Percentiles rank a stretch among this genome's conserved stretches.
These are phyloP conservation scores for Ornithoptera priamus DNA, from an alignment of 2,888 invertebrate species.

Conservation along the genomic window DNA sequence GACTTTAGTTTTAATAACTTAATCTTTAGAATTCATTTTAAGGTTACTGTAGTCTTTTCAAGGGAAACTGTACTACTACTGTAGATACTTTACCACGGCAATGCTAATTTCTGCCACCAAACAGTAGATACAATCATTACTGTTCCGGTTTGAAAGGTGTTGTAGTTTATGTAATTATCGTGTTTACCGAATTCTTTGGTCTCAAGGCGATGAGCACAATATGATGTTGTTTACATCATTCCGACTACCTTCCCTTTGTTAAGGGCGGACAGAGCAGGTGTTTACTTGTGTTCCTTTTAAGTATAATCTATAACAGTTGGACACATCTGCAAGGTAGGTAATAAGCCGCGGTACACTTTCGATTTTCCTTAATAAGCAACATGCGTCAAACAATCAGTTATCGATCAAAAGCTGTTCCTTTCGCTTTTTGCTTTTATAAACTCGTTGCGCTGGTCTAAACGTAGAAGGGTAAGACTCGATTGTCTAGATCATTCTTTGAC, in stretches of 20 bases:
- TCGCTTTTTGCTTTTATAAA: constrained; percentile 30
- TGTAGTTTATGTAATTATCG: too few species aligned
- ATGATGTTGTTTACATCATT: too few species aligned
- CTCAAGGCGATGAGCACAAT: too few species aligned
- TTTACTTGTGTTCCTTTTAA: neutral
- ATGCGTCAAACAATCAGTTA: constrained; percentile 29
- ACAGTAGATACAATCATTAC: too few species aligned
- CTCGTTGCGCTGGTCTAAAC: constrained; percentile 22
- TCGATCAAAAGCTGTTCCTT: constrained; percentile 29
- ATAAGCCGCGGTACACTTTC: constrained; percentile 27
- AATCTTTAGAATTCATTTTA: neutral
- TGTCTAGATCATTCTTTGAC: constrained; percentile 47
- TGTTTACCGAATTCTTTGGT: too few species aligned
- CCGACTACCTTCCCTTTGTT: too few species aligned
- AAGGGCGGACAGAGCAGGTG: too few species aligned
- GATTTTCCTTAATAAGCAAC: constrained; percentile 26
- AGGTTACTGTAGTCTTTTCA: too few species aligned
- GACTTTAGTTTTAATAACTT: neutral
- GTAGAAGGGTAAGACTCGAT: constrained; percentile 33
- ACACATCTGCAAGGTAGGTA: neutral
- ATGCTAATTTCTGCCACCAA: too few species aligned
- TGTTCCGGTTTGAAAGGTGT: too few species aligned
- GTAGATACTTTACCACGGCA: too few species aligned
- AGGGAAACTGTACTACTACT: too few species aligned
- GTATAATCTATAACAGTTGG: neutral